Conservation (phyloP, 37 sponge, comb jelly and placozoan species). For the Dysidea cf. avara region DNA sequence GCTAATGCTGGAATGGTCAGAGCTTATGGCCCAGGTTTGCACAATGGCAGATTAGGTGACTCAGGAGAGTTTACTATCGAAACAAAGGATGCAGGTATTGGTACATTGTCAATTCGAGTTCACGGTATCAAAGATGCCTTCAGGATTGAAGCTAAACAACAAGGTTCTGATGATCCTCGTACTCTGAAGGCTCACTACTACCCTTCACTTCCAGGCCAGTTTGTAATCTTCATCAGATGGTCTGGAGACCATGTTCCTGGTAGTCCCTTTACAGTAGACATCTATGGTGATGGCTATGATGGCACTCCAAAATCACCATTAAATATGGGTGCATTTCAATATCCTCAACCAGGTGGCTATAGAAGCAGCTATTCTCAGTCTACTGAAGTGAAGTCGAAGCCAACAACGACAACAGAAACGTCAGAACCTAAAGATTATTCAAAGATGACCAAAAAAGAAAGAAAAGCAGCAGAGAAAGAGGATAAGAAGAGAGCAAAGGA, state of each 20-base stretch:
- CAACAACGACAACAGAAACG: too few relatives aligned
- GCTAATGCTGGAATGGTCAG: slow-evolving; percentile 71
- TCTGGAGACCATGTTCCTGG: slow-evolving; percentile 30
- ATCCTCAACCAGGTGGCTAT: neutral
- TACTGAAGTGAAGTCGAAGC: too few relatives aligned
- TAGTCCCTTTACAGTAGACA: slow-evolving; percentile 11
- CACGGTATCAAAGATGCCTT: slow-evolving; percentile 47
- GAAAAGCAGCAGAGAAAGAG: too few relatives aligned
- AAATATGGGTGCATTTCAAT: neutral
- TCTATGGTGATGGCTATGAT: slow-evolving; percentile 16
- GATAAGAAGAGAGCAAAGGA: too few relatives aligned
- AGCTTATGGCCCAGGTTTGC: slow-evolving; percentile 78
- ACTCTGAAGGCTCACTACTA: slow-evolving; percentile 11
- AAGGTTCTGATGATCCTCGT: slow-evolving; percentile 16
- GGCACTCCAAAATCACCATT: neutral
- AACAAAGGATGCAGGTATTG: slow-evolving; percentile 38
- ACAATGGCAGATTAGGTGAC: slow-evolving; percentile 39
- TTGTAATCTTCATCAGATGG: slow-evolving; percentile 34
- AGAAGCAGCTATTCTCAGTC: too few relatives aligned
- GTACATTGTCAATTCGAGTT: slow-evolving; percentile 38
- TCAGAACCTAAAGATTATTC: too few relatives aligned
- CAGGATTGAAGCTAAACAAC: neutral
- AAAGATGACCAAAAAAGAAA: too few relatives aligned
- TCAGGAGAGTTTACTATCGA: slow-evolving; percentile 51
- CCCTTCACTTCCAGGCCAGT: slow-evolving; percentile 23